These are phyloP conservation scores for Actenoides lindsayi DNA, from an alignment of 2,113 vertebrate species.

Conservation along the genomic window DNA sequence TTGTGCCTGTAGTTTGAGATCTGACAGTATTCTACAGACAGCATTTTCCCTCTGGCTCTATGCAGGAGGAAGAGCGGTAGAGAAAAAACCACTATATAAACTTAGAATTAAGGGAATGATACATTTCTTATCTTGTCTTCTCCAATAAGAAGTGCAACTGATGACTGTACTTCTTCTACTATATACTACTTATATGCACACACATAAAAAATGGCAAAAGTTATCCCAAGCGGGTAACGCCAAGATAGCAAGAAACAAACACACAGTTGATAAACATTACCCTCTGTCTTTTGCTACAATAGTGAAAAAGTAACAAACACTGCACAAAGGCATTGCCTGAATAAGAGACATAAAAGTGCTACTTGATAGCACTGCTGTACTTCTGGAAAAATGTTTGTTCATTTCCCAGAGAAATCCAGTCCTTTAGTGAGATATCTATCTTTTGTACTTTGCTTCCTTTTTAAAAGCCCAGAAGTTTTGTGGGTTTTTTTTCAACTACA, in stretches of 20 bases:
- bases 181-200: background rate
- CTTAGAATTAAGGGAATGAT: background rate
- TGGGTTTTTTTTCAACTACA: background rate
- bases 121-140: background rate
- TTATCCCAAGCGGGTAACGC: background rate
- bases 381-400: background rate
- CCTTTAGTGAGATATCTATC: background rate
- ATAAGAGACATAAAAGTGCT: background rate
- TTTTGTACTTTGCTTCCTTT: background rate
- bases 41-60: background rate
- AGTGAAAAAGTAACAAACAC: background rate
- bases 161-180: background rate
- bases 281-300: background rate
- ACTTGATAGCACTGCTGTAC: background rate
- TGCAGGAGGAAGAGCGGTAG: background rate
- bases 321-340: background rate
- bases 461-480: background rate
- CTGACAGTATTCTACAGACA: background rate
- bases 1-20: background rate
- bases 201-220: background rate
- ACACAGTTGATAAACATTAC: background rate
- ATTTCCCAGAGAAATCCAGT: conserved; percentile 4
- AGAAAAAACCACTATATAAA: background rate
- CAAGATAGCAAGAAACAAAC: background rate
- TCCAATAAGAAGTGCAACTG: background rate